Base-by-base conservation (phyloP, 2,888 invertebrate species). In the Plagodis pulveraria region DNA sequence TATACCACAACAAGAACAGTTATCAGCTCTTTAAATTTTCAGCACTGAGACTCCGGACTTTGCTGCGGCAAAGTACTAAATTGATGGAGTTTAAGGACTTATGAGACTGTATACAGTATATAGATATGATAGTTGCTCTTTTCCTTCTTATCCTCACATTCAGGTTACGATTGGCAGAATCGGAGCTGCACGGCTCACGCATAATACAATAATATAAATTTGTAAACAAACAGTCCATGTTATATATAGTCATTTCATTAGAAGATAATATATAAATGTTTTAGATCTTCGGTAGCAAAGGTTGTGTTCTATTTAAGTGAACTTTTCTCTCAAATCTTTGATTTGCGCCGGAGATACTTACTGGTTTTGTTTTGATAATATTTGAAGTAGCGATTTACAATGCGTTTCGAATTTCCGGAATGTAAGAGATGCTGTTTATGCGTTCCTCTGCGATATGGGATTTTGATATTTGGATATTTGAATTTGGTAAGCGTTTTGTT, bases 401-500 rank as follows among this genome's bases (percentile, higher is more conserved):
- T 81, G 81, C 70, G 66, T 57, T 52, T 80, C 12, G 81, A 85
- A 68, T 69, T 83, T 50, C 84, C 85, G 0, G 78, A 76, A 47
- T 83, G 73, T 41, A 72, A 58, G 32, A 71, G 81, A 50, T 86
- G 85, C 50, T 84, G 79, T 43, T 71, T 69, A 33, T 86, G 81
- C 50, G 6, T 85, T 0, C 86, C 86, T 5, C 54, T 84, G 11
- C 70, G 86, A 7, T 69, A 74, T 50, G 86, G 87, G 5, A 76
- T 86, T 38, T 63, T 85, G 8, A 62, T 75, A 12, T 80, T 82
- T 58, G 83, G 80, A 43, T 76, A 72, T 62, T 53, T 73, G 8
- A 76, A 78, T 66, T 49, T 75, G 71, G 77, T 78, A 45, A 70
- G 74, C 22, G 22, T 22, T 22, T 22, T 22, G 22, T 22, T n/a